Evolutionary conservation across 2,113 vertebrate genomes (phyloP), one percentile per base, ranked within the genome.

Genomic region (Bungarus multicinctus): DNA sequence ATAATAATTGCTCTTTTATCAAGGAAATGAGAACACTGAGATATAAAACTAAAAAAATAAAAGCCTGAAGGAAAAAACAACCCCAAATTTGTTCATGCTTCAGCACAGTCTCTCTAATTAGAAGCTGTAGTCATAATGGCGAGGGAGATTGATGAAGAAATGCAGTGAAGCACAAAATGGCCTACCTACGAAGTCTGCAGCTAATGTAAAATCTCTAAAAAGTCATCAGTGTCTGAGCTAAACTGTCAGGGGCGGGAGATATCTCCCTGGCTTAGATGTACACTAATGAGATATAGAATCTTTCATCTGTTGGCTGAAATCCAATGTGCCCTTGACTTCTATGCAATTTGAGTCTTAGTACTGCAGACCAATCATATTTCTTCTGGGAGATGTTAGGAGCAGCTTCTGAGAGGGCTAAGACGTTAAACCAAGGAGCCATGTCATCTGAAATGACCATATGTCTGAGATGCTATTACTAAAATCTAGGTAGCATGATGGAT

Each of bases 151-250:
- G 96, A 95, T 93, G 94, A 86, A 93, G 90, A 94, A 94, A 94
- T 93, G 92, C 93, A 93, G 47, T 53, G 93, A 95, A 94, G 94
- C 93, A 93, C 93, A 95, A 94, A 97, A 94, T 95, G 90, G 23
- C 60, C 90, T 69, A 55, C 92, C 88, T 85, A 55, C 89, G 90
- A 90, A 58, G 93, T 93, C 92, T 39, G 45, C 69, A 60, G 92
- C 89, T 94, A 95, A 96, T 89, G 90, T 89, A 92, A 95, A 94
- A 95, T 86, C 90, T 92, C 94, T 95, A 30, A 94, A 96, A 97
- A 91, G 88, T 91, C 92, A 89, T 93, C 92, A 92, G 0, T 69
- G 91, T 23, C 94, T 86, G 85, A 95, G 10, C 55, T 89, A 11
- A 0, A 0, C 55, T 89, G 92, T 60, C 90, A 91, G 34, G 57